phyloP scores from a whole-genome alignment of 2,113 vertebrate genomes.

The Lagopus leucura region DNA sequence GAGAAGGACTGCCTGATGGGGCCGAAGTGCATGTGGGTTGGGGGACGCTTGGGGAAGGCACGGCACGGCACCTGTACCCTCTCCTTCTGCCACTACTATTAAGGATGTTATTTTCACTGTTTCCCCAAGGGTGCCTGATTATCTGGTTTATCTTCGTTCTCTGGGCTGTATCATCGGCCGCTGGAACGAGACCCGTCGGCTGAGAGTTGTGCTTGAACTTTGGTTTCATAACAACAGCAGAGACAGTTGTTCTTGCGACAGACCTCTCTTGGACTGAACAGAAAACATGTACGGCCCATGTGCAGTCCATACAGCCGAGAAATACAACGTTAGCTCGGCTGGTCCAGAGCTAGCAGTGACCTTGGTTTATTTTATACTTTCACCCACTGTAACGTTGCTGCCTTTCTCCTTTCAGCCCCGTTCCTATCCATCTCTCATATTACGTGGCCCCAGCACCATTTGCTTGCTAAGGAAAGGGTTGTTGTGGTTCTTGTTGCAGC shows the following conservation, averaged over 20 bases:
- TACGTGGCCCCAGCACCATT: not conserved
- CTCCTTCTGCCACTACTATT: not conserved
- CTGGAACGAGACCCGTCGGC: slow-evolving; percentile 21
- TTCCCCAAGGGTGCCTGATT: not conserved
- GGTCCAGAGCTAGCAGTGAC: not conserved
- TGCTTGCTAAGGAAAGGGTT: not conserved
- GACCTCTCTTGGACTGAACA: slow-evolving; percentile 27
- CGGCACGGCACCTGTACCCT: slow-evolving; percentile 49
- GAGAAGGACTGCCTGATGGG: slow-evolving; percentile 61
- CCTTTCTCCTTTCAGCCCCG: not conserved
- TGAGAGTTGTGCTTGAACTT: slow-evolving; percentile 26
- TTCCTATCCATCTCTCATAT: not conserved
- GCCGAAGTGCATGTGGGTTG: slow-evolving; percentile 58
- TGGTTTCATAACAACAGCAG: slow-evolving; percentile 46
- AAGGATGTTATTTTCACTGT: not conserved
- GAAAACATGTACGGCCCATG: slow-evolving; percentile 26
- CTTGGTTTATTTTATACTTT: slow-evolving; percentile 14
- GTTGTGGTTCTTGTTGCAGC: not conserved
- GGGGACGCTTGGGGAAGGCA: not conserved
- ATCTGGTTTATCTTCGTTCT: not conserved
- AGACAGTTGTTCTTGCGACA: slow-evolving; percentile 53
- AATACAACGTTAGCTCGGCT: not conserved
- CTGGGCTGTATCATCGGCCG: not conserved
- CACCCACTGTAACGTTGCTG: not conserved
- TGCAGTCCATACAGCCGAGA: not conserved